phyloP scores from a whole-genome alignment of 2,797 vertebrate species.

The Urosaurus nigricauda region DNA sequence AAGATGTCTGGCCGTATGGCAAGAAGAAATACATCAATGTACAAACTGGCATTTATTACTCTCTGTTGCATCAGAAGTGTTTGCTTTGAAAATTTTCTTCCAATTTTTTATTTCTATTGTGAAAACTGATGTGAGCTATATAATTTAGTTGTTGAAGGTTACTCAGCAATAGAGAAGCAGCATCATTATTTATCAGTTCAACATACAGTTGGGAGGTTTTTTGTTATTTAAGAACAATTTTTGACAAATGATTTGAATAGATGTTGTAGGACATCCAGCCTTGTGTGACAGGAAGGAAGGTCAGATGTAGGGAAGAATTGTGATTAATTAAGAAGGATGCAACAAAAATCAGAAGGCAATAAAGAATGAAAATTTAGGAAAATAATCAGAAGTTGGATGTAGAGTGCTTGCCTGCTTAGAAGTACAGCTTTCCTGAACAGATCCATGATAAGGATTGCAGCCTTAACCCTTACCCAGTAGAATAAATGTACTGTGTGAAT shows the following conservation, averaged over 20 bases:
- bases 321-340: background rate
- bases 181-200: background rate
- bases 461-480: too few relatives aligned
- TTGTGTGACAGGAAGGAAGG: background rate
- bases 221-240: background rate
- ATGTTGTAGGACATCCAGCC: background rate
- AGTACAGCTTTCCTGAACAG: background rate
- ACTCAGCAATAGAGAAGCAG: background rate
- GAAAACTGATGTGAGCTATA: background rate
- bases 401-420: background rate
- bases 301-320: too few relatives aligned
- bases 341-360: background rate
- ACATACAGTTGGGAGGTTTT: too few relatives aligned
- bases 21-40: slow-evolving; percentile 57
- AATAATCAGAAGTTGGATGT: background rate
- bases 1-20: slow-evolving; percentile 66
- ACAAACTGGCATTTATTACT: slow-evolving; percentile 64
- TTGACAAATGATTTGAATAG: background rate
- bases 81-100: slow-evolving; percentile 33
- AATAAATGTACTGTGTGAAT: too few relatives aligned
- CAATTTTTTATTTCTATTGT: background rate
- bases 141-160: background rate
- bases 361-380: background rate
- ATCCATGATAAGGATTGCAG: too few relatives aligned
- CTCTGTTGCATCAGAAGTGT: slow-evolving; percentile 28